phyloP scores from a whole-genome alignment of 2,797 vertebrate genomes.

The Hybognathus amarus region DNA sequence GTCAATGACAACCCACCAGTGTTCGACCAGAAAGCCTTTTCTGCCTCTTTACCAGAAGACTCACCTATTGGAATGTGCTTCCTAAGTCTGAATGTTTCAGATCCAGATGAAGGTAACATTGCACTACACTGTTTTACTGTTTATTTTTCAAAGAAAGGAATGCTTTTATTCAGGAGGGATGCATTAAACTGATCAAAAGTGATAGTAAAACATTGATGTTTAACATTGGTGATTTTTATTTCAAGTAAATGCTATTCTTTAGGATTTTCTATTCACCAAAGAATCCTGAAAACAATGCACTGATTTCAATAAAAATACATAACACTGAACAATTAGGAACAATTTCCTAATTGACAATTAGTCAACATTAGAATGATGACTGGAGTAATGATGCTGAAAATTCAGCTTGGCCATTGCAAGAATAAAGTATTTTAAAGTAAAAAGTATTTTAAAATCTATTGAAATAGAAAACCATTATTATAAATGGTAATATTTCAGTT shows the following conservation, averaged over 20 bases:
- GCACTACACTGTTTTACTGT: not conserved
- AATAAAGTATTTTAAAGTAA: not conserved
- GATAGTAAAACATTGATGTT: not conserved
- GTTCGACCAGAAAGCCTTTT: slow-evolving; percentile 69
- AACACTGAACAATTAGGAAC: no score
- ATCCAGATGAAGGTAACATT: slow-evolving; percentile 75
- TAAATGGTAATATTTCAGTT: no score
- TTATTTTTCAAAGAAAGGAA: not conserved
- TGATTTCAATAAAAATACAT: not conserved
- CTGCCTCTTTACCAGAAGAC: slow-evolving; percentile 70
- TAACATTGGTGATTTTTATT: no score
- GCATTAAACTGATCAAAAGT: not conserved
- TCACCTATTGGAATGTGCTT: slow-evolving; percentile 70
- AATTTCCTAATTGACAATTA: no score
- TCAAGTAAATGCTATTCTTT: not conserved
- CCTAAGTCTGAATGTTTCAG: slow-evolving; percentile 74
- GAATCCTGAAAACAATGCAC: not conserved
- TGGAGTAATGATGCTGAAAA: not conserved
- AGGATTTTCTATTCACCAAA: not conserved
- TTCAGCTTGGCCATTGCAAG: no score
- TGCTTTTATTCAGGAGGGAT: not conserved
- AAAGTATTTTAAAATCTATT: not conserved
- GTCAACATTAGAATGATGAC: not conserved
- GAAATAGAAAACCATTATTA: not conserved
- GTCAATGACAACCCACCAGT: slow-evolving; percentile 80